Percentiles rank a stretch among this genome's conserved stretches.
phyloP scores from a whole-genome alignment of 2,888 invertebrate species.

The Meliscaeva auricollis region DNA sequence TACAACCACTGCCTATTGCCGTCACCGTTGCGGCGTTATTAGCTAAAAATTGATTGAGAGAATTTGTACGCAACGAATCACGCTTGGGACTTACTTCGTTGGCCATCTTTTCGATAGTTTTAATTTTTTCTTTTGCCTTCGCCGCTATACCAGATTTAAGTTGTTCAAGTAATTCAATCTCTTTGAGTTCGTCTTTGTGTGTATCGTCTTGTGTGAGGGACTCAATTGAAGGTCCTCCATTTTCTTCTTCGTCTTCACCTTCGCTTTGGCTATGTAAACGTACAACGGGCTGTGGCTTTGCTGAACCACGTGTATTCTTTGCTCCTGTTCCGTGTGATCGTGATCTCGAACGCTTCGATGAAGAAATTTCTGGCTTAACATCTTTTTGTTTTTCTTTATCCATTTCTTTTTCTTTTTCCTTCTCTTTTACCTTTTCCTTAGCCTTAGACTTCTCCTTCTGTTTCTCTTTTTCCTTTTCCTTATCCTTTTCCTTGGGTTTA shows the following conservation, averaged over 20 bases:
- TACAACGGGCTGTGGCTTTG: slow-evolving; percentile 84
- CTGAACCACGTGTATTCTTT: slow-evolving; percentile 39
- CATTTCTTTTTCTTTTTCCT: slow-evolving; percentile 39
- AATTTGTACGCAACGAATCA: slow-evolving; percentile 80
- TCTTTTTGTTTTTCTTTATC: slow-evolving; percentile 40
- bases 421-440: slow-evolving; percentile 47
- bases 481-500: slow-evolving; percentile 20
- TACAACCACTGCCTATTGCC: slow-evolving; percentile 79
- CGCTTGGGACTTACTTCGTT: slow-evolving; percentile 80
- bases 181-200: slow-evolving; percentile 87
- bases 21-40: slow-evolving; percentile 81
- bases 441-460: slow-evolving; percentile 25
- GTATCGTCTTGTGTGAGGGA: slow-evolving; percentile 77
- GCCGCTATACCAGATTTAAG: slow-evolving; percentile 88
- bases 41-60: slow-evolving; percentile 84
- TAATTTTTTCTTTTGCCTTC: slow-evolving; percentile 88
- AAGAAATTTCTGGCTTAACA: slow-evolving; percentile 39
- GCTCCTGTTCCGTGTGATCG: slow-evolving; percentile 58
- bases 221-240: slow-evolving; percentile 78
- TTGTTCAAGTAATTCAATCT: slow-evolving; percentile 88
- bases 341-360: slow-evolving; percentile 67
- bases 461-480: slow-evolving; percentile 79
- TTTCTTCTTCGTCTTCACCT: slow-evolving; percentile 83
- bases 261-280: slow-evolving; percentile 87
- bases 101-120: slow-evolving; percentile 85